Percentiles rank a stretch among this genome's conserved stretches.
Conservation (phyloP, 2,888 invertebrate genomes). For the Caenorhabditis sinica region DNA sequence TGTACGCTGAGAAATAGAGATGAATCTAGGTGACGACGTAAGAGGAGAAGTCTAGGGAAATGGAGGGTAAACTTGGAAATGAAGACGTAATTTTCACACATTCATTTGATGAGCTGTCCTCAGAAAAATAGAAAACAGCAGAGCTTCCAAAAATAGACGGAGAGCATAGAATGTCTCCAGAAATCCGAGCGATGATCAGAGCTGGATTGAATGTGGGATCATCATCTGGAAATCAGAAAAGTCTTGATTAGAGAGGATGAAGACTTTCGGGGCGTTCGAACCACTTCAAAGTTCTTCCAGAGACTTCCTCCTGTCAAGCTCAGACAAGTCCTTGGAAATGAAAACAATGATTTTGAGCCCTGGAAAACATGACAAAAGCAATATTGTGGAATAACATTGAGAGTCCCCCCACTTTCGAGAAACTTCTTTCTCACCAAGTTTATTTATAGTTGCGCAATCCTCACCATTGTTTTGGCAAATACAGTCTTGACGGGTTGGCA, state of each 20-base stretch:
- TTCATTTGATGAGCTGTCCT: slow-evolving; percentile 28
- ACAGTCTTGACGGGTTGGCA: slow-evolving; percentile 45
- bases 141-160: slow-evolving; percentile 22
- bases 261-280: no score
- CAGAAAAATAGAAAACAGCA: slow-evolving; percentile 31
- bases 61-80: slow-evolving; percentile 29
- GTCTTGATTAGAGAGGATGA: no score
- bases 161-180: slow-evolving; percentile 10
- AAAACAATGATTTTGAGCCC: slow-evolving; percentile 21
- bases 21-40: not conserved
- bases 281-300: not conserved
- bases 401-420: slow-evolving; percentile 23
- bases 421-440: slow-evolving; percentile 19
- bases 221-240: no score
- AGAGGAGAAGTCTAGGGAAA: not conserved
- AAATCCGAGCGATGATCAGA: slow-evolving; percentile 24
- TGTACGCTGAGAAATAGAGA: slow-evolving; percentile 9
- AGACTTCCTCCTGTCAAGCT: slow-evolving; percentile 27
- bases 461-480: slow-evolving; percentile 61
- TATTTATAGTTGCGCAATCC: slow-evolving; percentile 64
- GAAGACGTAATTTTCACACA: slow-evolving; percentile 45
- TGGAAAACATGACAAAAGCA: slow-evolving; percentile 56
- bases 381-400: slow-evolving; percentile 28
- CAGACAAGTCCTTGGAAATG: slow-evolving; percentile 15
- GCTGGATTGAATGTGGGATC: not conserved